Percentiles rank a stretch among this genome's conserved stretches.
Conservation (phyloP, 2,113 vertebrate species). For the Phylloscopus trochiloides region DNA sequence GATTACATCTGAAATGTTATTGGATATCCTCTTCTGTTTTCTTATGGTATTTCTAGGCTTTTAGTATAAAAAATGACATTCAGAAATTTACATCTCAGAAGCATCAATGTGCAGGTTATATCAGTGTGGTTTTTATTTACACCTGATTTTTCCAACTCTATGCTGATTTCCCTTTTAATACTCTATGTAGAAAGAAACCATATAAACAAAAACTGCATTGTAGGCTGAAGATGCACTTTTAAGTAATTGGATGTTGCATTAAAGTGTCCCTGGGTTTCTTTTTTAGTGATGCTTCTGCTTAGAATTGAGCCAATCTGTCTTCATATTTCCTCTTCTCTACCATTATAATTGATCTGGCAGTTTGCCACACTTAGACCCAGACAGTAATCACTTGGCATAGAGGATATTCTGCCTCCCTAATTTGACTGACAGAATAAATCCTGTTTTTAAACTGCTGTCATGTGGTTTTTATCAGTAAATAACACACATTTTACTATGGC, state of each 20-base stretch:
- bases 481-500: conserved; percentile 67
- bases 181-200: neutral
- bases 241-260: conserved; percentile 69
- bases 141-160: neutral
- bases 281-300: conserved; percentile 65
- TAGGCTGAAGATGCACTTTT: conserved; percentile 14
- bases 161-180: neutral
- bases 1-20: neutral
- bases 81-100: neutral
- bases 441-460: conserved; percentile 60
- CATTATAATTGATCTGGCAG: conserved; percentile 75
- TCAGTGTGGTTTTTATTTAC: neutral
- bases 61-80: neutral
- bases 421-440: conserved; percentile 73
- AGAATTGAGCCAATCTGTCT: conserved; percentile 77
- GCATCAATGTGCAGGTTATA: neutral
- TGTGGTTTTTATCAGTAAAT: conserved; percentile 75
- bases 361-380: conserved; percentile 40
- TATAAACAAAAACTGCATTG: conserved; percentile 20
- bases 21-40: neutral
- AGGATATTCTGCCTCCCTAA: conserved; percentile 63
- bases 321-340: conserved; percentile 69
- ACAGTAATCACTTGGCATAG: conserved; percentile 59
- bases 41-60: neutral
- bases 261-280: conserved; percentile 68